Conservation (phyloP, 2,888 invertebrate genomes). For the Aricia artaxerxes region DNA sequence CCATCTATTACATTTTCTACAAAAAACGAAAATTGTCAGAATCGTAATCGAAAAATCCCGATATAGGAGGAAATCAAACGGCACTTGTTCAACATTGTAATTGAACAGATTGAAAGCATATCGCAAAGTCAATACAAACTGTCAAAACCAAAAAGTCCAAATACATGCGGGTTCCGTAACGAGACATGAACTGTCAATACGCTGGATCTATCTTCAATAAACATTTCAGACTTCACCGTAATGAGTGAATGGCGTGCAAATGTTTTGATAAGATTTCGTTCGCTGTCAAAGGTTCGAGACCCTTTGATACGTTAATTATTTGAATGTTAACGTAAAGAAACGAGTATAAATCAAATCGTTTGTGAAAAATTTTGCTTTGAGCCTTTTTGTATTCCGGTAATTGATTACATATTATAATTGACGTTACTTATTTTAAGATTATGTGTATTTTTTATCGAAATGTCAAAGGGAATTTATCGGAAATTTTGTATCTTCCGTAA, state of each 20-base stretch:
- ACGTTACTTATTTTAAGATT: background rate
- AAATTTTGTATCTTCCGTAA: background rate
- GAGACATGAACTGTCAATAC: slow-evolving; percentile 19
- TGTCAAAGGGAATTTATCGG: background rate
- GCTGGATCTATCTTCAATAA: slow-evolving; percentile 2
- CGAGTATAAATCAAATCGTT: slow-evolving; percentile 3
- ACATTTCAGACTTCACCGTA: background rate
- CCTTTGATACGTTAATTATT: slow-evolving; percentile 20
- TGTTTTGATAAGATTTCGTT: slow-evolving; percentile 20
- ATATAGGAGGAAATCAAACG: background rate
- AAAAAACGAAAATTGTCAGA: too few relatives aligned
- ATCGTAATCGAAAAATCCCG: background rate
- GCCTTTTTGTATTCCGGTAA: background rate
- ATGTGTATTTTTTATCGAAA: background rate
- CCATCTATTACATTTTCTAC: too few relatives aligned
- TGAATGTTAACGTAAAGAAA: slow-evolving; percentile 5
- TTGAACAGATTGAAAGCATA: slow-evolving; percentile 5
- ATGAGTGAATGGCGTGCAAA: slow-evolving; percentile 15
- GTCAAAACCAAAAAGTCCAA: slow-evolving; percentile 18
- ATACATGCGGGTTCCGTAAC: background rate
- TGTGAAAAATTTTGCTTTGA: slow-evolving; percentile 7
- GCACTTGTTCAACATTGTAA: background rate
- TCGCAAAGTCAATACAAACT: background rate
- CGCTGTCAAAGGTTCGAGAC: slow-evolving; percentile 1
- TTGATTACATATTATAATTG: background rate